Evolutionary conservation across 2,113 vertebrate genomes (phyloP).

Genomic region (Phrynocephalus versicolor): DNA sequence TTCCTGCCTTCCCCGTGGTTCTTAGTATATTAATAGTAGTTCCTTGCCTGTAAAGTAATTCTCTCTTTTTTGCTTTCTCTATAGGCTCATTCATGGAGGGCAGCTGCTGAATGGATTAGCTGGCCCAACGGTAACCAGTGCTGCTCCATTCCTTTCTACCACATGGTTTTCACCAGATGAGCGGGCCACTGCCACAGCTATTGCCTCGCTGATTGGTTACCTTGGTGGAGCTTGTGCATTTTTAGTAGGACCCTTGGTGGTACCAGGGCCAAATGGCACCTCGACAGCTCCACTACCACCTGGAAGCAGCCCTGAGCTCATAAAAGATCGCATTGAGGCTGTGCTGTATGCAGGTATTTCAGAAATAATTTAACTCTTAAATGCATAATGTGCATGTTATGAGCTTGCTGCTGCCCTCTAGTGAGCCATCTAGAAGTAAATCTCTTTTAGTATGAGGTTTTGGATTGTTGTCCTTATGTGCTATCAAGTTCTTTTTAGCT

Average conservation of each 20-base stretch:
- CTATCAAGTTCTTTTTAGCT: no score
- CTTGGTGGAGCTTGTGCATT: conserved; percentile 88
- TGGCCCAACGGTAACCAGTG: conserved; percentile 92
- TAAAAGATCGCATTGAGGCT: conserved; percentile 88
- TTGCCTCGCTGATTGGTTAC: conserved; percentile 88
- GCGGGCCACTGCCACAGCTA: conserved; percentile 93
- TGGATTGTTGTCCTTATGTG: not conserved
- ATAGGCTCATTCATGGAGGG: conserved; percentile 91
- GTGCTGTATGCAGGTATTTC: conserved; percentile 90
- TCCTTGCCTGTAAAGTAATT: not conserved
- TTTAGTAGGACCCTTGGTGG: conserved; percentile 88
- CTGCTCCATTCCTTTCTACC: conserved; percentile 91
- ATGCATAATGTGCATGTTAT: not conserved
- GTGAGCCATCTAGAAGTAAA: conserved; percentile 39
- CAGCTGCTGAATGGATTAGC: conserved; percentile 94
- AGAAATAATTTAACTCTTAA: not conserved
- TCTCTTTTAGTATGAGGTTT: not conserved
- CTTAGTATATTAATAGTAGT: not conserved
- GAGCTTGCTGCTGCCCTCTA: conserved; percentile 64
- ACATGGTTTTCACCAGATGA: conserved; percentile 97
- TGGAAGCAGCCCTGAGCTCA: conserved; percentile 62
- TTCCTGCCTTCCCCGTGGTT: not conserved
- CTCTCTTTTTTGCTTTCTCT: conserved; percentile 33
- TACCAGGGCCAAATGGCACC: conserved; percentile 89
- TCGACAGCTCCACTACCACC: conserved; percentile 38